phyloP scores from a whole-genome alignment of 2,888 invertebrate genomes.

The Lasioglossum calceatum region DNA sequence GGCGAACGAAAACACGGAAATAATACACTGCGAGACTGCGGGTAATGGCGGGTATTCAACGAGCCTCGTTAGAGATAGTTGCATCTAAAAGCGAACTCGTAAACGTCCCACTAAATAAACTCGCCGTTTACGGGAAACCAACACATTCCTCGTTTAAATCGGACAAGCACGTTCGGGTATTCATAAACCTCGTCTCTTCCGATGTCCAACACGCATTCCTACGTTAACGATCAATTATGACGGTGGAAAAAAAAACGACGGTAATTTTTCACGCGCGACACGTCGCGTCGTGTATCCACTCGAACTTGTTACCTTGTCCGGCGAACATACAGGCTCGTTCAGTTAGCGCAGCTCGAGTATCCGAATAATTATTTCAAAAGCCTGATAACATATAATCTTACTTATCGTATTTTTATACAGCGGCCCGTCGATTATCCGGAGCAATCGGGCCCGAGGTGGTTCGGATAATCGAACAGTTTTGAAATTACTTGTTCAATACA shows the following conservation, averaged over 20 bases:
- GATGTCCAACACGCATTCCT: constrained; percentile 26
- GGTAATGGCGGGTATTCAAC: neutral
- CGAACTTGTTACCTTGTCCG: constrained; percentile 19
- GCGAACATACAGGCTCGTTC: neutral
- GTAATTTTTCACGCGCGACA: constrained; percentile 29
- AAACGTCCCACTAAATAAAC: neutral
- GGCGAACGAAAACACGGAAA: neutral
- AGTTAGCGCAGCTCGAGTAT: neutral
- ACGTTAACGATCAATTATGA: constrained; percentile 20
- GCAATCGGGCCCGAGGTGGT: no score
- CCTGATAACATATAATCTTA: neutral
- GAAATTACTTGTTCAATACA: no score
- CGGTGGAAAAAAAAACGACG: constrained; percentile 1
- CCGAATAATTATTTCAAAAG: neutral
- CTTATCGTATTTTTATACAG: neutral
- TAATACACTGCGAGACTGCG: neutral
- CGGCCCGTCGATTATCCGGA: no score
- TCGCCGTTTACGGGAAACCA: constrained; percentile 1
- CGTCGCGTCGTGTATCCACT: neutral
- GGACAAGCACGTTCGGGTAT: constrained; percentile 17
- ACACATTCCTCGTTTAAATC: neutral
- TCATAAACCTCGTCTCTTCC: constrained; percentile 17
- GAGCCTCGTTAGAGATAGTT: neutral
- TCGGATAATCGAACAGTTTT: no score
- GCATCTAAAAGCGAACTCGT: constrained; percentile 3